phyloP scores from a whole-genome alignment of 1,140 invertebrate genomes.

The Triops longicaudatus region DNA sequence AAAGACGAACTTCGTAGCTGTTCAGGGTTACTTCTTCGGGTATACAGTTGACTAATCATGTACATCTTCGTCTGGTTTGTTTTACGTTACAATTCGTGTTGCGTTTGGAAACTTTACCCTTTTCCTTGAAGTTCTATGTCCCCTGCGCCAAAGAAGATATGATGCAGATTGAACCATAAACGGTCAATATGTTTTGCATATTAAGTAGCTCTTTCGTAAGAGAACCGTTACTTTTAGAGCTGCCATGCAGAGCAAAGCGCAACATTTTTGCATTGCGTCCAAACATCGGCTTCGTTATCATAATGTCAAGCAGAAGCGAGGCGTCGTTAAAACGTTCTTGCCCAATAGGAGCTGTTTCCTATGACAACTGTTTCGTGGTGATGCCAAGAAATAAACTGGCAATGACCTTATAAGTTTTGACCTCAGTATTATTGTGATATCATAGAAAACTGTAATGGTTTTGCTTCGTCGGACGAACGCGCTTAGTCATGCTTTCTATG shows the following conservation, averaged over 20 bases:
- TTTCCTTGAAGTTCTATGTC: not conserved
- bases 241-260: not conserved
- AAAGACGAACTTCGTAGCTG: too few relatives aligned
- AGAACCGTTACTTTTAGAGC: not conserved
- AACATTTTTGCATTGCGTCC: not conserved
- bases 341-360: not conserved
- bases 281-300: not conserved
- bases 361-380: not conserved
- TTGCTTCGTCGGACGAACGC: not conserved
- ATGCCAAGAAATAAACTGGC: not conserved
- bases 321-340: not conserved
- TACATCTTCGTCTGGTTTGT: too few relatives aligned
- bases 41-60: too few relatives aligned
- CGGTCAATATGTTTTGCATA: not conserved
- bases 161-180: not conserved
- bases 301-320: not conserved
- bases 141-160: not conserved
- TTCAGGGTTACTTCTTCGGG: too few relatives aligned
- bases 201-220: not conserved
- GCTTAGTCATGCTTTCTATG: not conserved
- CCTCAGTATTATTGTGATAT: not conserved
- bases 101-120: not conserved
- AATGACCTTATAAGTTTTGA: not conserved
- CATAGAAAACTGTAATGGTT: too few relatives aligned
- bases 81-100: not conserved